Conservation (phyloP, 2,797 vertebrate genomes). For the Sebastes kiyomatsui region DNA sequence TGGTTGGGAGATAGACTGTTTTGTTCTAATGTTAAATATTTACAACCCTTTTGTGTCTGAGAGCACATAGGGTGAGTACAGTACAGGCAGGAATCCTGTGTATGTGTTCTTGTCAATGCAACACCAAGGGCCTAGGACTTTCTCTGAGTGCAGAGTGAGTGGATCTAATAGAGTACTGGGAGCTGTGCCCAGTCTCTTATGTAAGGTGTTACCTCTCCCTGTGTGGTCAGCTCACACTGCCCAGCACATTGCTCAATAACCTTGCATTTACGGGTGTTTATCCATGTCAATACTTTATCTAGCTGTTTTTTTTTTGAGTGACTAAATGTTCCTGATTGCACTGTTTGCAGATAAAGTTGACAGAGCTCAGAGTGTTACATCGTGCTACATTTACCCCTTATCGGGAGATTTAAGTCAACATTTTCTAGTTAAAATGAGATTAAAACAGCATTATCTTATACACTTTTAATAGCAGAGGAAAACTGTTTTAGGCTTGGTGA, state of each 20-base stretch:
- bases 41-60: slow-evolving; percentile 49
- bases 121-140: slow-evolving; percentile 6
- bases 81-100: slow-evolving; percentile 26
- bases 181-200: slow-evolving; percentile 46
- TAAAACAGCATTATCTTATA: neutral
- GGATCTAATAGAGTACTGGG: slow-evolving; percentile 32
- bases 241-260: slow-evolving; percentile 23
- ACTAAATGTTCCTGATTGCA: slow-evolving; percentile 3
- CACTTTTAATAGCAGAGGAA: neutral
- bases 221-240: slow-evolving; percentile 21
- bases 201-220: slow-evolving; percentile 43
- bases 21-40: slow-evolving; percentile 63
- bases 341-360: neutral
- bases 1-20: slow-evolving; percentile 28
- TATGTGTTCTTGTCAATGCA: slow-evolving; percentile 19
- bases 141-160: slow-evolving; percentile 3
- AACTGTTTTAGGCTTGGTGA: neutral
- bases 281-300: slow-evolving; percentile 24
- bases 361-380: neutral
- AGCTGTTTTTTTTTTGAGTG: neutral
- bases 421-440: neutral
- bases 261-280: slow-evolving; percentile 35
- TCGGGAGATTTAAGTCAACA: neutral
- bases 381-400: neutral
- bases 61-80: slow-evolving; percentile 34